A percentile compares a stretch with the other conserved stretches of the same genome.
These are phyloP conservation scores for Amphiprion clarkii DNA, from an alignment of 2,797 vertebrate genomes.

Conservation along the genomic window DNA sequence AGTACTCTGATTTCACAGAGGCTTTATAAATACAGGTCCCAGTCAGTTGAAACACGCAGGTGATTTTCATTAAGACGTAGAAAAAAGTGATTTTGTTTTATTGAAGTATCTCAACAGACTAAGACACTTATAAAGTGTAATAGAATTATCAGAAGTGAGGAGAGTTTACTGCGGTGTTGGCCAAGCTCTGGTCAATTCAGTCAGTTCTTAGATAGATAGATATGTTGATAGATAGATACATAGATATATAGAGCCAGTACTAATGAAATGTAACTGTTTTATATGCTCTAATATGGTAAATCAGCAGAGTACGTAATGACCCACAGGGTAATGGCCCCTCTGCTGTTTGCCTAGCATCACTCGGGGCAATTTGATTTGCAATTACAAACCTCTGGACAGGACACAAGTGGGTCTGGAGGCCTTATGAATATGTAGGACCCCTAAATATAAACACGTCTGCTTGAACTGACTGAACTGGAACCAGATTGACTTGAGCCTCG, in stretches of 20 bases:
- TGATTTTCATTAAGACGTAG: constrained; percentile 71
- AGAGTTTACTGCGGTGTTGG: constrained; percentile 74
- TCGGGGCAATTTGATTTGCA: constrained; percentile 34
- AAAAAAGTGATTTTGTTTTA: constrained; percentile 84
- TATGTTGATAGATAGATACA: background rate
- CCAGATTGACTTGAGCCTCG: constrained; percentile 64
- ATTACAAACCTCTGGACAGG: constrained; percentile 57
- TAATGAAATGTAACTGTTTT: constrained; percentile 18
- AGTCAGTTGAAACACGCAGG: constrained; percentile 69
- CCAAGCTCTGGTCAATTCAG: constrained; percentile 70
- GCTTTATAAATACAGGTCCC: constrained; percentile 68
- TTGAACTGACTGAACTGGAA: constrained; percentile 72
- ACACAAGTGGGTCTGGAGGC: constrained; percentile 55
- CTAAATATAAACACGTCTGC: constrained; percentile 51
- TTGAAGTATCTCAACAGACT: constrained; percentile 81
- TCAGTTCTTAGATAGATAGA: constrained; percentile 58
- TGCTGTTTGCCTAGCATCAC: constrained; percentile 34
- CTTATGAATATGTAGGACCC: constrained; percentile 57
- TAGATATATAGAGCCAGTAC: constrained; percentile 13
- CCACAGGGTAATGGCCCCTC: constrained; percentile 31
- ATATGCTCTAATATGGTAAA: constrained; percentile 38
- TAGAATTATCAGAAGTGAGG: constrained; percentile 81
- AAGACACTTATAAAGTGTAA: constrained; percentile 84
- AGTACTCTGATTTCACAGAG: constrained; percentile 53
- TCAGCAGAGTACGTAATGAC: constrained; percentile 30